Conservation (phyloP, 1,140 invertebrate species). For the Camponotus floridanus region DNA sequence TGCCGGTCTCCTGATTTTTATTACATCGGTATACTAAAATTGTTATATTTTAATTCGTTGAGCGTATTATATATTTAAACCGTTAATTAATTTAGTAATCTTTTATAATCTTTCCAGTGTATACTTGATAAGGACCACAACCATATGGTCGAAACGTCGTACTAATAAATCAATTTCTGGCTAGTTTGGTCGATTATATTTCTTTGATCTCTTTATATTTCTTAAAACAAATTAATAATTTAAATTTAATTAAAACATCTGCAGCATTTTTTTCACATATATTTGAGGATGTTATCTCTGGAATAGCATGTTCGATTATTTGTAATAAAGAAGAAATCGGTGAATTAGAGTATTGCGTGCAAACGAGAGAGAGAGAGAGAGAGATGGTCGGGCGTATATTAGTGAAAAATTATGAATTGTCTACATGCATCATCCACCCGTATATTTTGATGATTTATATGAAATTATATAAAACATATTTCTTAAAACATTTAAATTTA, state of each 20-base stretch:
- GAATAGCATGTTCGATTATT: background rate
- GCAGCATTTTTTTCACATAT: constrained; percentile 1
- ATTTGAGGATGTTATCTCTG: background rate
- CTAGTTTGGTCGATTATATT: no score
- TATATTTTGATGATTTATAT: background rate
- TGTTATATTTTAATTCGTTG: no score
- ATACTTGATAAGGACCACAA: no score
- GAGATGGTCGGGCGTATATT: background rate
- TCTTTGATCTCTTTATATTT: no score
- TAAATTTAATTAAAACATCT: background rate
- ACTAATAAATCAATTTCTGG: no score
- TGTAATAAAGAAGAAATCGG: constrained; percentile 1
- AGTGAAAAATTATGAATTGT: constrained; percentile 63
- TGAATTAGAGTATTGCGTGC: constrained; percentile 17
- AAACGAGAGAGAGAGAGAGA: no score
- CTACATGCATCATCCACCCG: background rate
- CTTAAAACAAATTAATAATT: background rate
- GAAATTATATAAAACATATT: background rate
- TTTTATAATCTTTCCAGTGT: no score
- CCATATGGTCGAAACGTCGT: no score
- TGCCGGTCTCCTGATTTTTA: no score
- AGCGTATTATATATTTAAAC: no score
- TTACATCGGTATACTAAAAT: no score
- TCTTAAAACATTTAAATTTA: background rate
- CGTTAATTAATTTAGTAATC: no score